Conservation (phyloP, 1,140 invertebrate genomes). For the Prorops nasuta region DNA sequence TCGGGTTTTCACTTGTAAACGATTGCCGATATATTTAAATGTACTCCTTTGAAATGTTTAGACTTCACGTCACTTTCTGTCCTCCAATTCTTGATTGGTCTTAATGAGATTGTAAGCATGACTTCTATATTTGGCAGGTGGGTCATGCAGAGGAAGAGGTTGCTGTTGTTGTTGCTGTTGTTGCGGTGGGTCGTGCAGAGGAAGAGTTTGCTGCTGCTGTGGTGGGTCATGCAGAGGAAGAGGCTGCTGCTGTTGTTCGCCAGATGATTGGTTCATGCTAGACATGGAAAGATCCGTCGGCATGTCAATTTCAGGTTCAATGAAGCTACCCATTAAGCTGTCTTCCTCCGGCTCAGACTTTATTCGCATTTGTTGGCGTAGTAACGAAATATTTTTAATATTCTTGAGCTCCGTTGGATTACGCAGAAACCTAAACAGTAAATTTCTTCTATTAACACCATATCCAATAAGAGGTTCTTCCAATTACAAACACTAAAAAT, state of each 20-base stretch:
- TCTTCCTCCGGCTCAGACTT: slow-evolving; percentile 64
- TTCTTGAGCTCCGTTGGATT: slow-evolving; percentile 89
- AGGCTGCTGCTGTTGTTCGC: slow-evolving; percentile 35
- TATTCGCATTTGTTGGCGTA: slow-evolving; percentile 81
- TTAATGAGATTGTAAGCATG: slow-evolving; percentile 54
- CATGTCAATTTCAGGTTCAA: slow-evolving; percentile 62
- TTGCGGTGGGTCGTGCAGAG: slow-evolving; percentile 52
- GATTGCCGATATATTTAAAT: no score
- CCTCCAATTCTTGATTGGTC: slow-evolving; percentile 51
- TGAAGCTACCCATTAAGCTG: slow-evolving; percentile 40
- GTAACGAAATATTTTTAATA: slow-evolving; percentile 87
- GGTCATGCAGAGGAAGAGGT: slow-evolving; percentile 49
- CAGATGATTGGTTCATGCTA: slow-evolving; percentile 49
- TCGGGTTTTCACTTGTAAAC: no score
- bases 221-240: slow-evolving; percentile 51
- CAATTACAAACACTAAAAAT: slow-evolving; percentile 8
- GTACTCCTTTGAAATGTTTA: no score
- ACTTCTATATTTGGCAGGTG: slow-evolving; percentile 53
- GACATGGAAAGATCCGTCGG: slow-evolving; percentile 67
- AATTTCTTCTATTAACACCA: background rate
- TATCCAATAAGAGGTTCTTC: background rate
- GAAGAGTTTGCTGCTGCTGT: slow-evolving; percentile 42
- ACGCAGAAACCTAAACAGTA: slow-evolving; percentile 69
- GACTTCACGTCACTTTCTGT: slow-evolving; percentile 53
- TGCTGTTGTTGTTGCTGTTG: no score